Percentiles rank a stretch among this genome's conserved stretches.
These are phyloP conservation scores for Panzeria rudis DNA, from an alignment of 2,888 invertebrate genomes.

Conservation along the genomic window DNA sequence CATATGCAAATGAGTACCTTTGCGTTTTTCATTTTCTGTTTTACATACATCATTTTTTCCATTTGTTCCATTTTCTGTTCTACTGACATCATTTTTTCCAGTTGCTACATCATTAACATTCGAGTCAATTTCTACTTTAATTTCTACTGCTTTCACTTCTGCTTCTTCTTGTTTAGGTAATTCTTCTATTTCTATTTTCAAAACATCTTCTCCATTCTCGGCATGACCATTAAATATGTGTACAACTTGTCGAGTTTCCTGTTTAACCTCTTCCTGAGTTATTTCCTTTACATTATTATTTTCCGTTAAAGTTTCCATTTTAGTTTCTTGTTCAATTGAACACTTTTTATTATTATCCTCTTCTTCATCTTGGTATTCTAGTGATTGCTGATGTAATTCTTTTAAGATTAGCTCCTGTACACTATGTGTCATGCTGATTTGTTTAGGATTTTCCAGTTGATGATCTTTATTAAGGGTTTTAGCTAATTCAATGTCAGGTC, in stretches of 20 bases:
- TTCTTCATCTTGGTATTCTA: constrained; percentile 31
- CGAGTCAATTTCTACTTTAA: not conserved
- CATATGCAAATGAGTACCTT: constrained; percentile 68
- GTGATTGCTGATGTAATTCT: constrained; percentile 60
- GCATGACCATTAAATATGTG: constrained; percentile 70
- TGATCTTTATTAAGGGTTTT: constrained; percentile 1
- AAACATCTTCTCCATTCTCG: constrained; percentile 71
- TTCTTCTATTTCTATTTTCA: constrained; percentile 58
- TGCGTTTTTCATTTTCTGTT: constrained; percentile 18
- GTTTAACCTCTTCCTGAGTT: constrained; percentile 10
- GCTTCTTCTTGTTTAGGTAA: not conserved
- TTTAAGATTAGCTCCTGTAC: constrained; percentile 53
- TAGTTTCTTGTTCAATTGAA: not conserved
- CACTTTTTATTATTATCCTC: constrained; percentile 27
- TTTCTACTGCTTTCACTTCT: constrained; percentile 16
- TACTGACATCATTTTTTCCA: constrained; percentile 10
- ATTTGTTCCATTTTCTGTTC: too few relatives aligned
- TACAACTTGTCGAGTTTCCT: constrained; percentile 50
- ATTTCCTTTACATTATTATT: not conserved
- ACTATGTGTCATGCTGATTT: constrained; percentile 11
- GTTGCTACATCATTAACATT: not conserved
- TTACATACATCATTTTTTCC: constrained; percentile 13
- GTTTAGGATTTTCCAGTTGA: constrained; percentile 38
- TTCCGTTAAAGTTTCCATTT: constrained; percentile 11
- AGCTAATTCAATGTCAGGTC: constrained; percentile 38